Evolutionary conservation across 1,140 invertebrate genomes (phyloP), one percentile per base, ranked within the genome.

Genomic region (Hesperophylax magnus): DNA sequence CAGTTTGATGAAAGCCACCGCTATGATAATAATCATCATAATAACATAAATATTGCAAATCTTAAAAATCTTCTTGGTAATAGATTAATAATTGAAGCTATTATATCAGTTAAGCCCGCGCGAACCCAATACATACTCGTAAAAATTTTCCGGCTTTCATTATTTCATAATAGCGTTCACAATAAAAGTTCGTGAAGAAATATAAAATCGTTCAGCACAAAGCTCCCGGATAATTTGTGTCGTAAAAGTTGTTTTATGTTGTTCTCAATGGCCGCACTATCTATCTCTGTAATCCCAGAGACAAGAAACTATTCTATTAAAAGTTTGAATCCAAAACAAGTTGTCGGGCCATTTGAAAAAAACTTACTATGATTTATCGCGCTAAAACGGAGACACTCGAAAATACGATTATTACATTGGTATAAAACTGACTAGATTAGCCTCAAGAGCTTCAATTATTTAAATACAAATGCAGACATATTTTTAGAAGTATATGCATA

Each of bases 361-460:
- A 72, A 72, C 69, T 72, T 72, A n/a, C 18, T 72, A 47, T 47
- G 39, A 72, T 72, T 72, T 72, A 72, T 72, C n/a, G 69, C 47
- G 47, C 69, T 47, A 72, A 72, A 72, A 72, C 69, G 69, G n/a
- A 24, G 24, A 72, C 69, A 53, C 47, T 72, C 69, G 18, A 20
- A 18, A 47, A 47, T 53, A 72, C 6, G 69, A 75, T 60, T 75
- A 54, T 54, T 60, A 14, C 58, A 53, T 75, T 54, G 39, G 3
- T 14, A 47, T 47, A 47, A 14, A 47, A 14, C 0, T 0, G 1
- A 14, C 14, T 14, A 47, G 39, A 47, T 11, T 47, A 47, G 3
- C 11, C 39, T 47, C 9, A 27, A 27, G 27, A 5, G 27, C 5
- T 27, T 27, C 27, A 27, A n/a, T n/a, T n/a, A n/a, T n/a, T n/a